phyloP scores from a whole-genome alignment of 1,140 invertebrate species.

The Dendroctonus valens region DNA sequence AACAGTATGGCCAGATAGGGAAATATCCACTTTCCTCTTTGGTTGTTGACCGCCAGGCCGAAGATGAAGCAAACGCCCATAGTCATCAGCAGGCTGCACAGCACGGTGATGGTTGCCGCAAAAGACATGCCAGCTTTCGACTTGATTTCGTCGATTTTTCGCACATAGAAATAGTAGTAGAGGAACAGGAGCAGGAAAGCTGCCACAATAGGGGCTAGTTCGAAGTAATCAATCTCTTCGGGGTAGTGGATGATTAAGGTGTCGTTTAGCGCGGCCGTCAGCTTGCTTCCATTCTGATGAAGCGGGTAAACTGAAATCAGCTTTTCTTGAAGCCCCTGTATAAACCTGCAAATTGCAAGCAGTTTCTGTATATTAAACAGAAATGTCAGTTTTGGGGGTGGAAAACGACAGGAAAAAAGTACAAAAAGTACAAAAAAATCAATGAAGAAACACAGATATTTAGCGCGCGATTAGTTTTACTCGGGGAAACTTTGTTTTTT shows the following conservation, averaged over 20 bases:
- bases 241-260: slow-evolving; percentile 81
- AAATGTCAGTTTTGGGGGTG: neutral
- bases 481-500: no score
- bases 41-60: slow-evolving; percentile 73
- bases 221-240: slow-evolving; percentile 80
- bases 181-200: slow-evolving; percentile 84
- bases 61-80: slow-evolving; percentile 93
- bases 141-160: slow-evolving; percentile 91
- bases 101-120: slow-evolving; percentile 83
- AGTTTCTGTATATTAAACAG: neutral
- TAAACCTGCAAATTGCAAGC: slow-evolving; percentile 62
- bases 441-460: no score
- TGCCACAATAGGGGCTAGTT: slow-evolving; percentile 80
- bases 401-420: no score
- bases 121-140: slow-evolving; percentile 90
- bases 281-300: slow-evolving; percentile 55
- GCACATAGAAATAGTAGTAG: slow-evolving; percentile 92
- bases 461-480: no score
- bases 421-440: no score
- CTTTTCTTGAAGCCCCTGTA: slow-evolving; percentile 70
- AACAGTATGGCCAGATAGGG: slow-evolving; percentile 94
- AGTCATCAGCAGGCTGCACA: slow-evolving; percentile 89
- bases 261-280: slow-evolving; percentile 48
- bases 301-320: slow-evolving; percentile 70
- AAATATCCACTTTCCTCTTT: slow-evolving; percentile 78